These are phyloP conservation scores for Phyllostomus discolor DNA, from an alignment of 2,113 vertebrate species.

Conservation along the genomic window DNA sequence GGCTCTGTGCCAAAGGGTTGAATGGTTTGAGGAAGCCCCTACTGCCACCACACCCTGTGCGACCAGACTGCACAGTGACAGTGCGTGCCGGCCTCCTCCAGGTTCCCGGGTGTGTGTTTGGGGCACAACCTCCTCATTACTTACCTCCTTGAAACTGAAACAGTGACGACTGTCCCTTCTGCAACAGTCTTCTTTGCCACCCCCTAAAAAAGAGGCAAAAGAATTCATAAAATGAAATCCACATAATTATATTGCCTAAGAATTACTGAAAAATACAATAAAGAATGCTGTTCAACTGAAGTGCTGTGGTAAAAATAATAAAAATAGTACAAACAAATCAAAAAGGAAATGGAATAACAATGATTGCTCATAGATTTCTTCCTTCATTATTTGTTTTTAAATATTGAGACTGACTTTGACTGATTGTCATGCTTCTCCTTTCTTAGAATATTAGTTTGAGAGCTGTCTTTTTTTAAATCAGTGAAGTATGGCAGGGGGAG, in stretches of 20 bases:
- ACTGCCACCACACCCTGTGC: neutral
- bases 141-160: neutral
- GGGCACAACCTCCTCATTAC: neutral
- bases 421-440: neutral
- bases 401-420: neutral
- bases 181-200: neutral
- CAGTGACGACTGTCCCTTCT: neutral
- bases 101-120: neutral
- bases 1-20: neutral
- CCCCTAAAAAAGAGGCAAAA: neutral
- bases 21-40: neutral
- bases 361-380: neutral
- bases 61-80: neutral
- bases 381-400: neutral
- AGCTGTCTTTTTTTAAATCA: slow-evolving; percentile 10
- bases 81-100: neutral
- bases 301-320: neutral
- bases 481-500: neutral
- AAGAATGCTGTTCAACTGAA: neutral
- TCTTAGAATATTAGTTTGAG: neutral
- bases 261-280: neutral
- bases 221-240: neutral
- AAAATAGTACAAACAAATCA: neutral
- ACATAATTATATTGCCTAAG: neutral
- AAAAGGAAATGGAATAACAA: neutral